phyloP scores from a whole-genome alignment of 2,888 invertebrate genomes.

The Graphium colonna region DNA sequence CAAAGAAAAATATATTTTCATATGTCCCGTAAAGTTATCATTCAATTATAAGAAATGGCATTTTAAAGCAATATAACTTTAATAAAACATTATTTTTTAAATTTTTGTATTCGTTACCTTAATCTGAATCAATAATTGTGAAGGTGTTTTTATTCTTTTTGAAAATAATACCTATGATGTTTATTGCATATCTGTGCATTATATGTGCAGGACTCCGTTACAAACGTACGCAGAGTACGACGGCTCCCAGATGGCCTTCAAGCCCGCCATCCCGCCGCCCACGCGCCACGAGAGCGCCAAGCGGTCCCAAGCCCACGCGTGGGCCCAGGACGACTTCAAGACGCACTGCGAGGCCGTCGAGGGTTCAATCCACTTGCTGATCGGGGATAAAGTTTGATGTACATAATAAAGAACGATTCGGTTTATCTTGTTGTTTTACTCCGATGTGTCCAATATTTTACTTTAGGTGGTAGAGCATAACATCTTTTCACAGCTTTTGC shows the following conservation, averaged over 20 bases:
- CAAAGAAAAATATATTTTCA: no score
- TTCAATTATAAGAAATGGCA: no score
- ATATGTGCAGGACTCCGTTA: conserved; percentile 76
- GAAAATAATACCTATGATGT: no score
- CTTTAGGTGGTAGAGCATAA: no score
- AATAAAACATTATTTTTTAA: no score
- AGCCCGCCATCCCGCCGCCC: conserved; percentile 85
- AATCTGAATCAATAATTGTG: no score
- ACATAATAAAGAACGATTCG: neutral
- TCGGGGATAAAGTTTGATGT: conserved; percentile 14
- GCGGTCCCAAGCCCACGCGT: conserved; percentile 51
- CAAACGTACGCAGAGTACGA: conserved; percentile 83
- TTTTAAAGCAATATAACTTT: no score
- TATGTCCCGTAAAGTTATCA: no score
- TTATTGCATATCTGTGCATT: no score
- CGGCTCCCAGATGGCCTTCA: conserved; percentile 86
- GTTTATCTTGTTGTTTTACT: conserved; percentile 6
- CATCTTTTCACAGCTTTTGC: no score
- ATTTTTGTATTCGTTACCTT: no score
- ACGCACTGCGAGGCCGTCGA: conserved; percentile 60
- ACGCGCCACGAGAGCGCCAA: conserved; percentile 56
- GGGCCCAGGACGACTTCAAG: conserved; percentile 65
- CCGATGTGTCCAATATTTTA: neutral
- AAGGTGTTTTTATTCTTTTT: no score
- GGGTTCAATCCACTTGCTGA: conserved; percentile 38